Base-by-base conservation (phyloP, 30 jellyfish, hydroid and myxozoan species). In the Catostylus mosaicus region DNA sequence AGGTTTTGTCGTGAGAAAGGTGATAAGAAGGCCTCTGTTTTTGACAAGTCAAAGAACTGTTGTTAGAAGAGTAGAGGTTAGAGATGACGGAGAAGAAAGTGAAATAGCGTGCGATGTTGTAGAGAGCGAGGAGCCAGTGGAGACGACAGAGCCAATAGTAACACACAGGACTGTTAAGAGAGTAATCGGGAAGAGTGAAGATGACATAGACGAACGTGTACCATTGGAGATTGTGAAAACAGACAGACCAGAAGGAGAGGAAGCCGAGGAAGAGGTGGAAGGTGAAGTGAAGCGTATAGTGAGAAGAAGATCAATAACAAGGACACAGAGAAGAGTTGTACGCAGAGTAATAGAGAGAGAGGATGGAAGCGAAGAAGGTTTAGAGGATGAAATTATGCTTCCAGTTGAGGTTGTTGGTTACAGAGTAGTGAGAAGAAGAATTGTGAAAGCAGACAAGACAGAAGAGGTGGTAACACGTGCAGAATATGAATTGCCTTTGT, bases 41-140 rank as follows among this genome's bases (percentile, higher is more conserved):
- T 77, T 88, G 73, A 88, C 97, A 12, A 78, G 89, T 62, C 80
- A 88, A 83, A 88, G 86, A 47, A 88, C 93, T 31, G 90, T 80
- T n/a, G 48, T 78, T 59, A 66, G 93, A 60, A 59, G 43, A 45
- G 65, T 77, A 0, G 77, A 36, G 10, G 47, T 30, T 11, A 60
- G 68, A 34, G 78, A 77, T 12, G 88, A 77, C 57, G 88, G 88
- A 52, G 75, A 48, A 48, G 90, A 79, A 64, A 56, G 46, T 12
- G 90, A 62, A 37, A 40, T 74, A 59, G 97, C 37, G 50, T 86
- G 60, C 37, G 73, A 30, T 47, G 86, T 73, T 10, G 91, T 73
- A 35, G 97, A 81, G 67, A 76, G 59, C 30, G 89, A 27, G 26
- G 38, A 19, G 59, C 75, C 74, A 16, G 83, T 64, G 26, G 90